These are phyloP conservation scores for Galaxias olidus DNA, from an alignment of 2,797 vertebrate genomes.

Conservation along the genomic window DNA sequence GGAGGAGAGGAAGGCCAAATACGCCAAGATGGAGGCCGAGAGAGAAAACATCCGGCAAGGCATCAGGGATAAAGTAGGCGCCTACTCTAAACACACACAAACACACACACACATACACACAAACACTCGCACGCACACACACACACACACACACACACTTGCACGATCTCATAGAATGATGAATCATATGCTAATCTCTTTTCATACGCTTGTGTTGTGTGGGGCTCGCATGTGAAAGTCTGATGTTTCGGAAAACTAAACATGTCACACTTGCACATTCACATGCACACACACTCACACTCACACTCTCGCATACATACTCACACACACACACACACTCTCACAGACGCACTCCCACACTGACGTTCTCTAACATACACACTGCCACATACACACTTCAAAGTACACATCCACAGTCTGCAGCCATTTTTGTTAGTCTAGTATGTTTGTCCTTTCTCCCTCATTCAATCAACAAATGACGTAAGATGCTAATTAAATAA, in stretches of 20 bases:
- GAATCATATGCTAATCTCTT: too few relatives aligned
- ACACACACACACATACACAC: constrained; percentile 6
- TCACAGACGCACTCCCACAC: constrained; percentile 2
- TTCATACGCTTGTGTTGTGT: not conserved
- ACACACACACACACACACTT: constrained; percentile 2
- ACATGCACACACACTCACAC: not conserved
- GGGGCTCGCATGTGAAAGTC: too few relatives aligned
- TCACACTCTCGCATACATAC: constrained; percentile 6
- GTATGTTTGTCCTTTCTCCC: too few relatives aligned
- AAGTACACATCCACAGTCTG: too few relatives aligned
- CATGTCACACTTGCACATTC: not conserved
- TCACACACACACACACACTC: constrained; percentile 1
- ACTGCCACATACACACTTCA: too few relatives aligned
- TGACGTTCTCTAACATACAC: too few relatives aligned
- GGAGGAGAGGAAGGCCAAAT: constrained; percentile 97
- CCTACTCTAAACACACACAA: too few relatives aligned
- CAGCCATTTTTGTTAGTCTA: too few relatives aligned
- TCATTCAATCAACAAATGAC: too few relatives aligned
- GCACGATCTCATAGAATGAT: not conserved
- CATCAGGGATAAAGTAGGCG: constrained; percentile 94
- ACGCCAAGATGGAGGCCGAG: constrained; percentile 95
- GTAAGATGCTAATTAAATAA: too few relatives aligned
- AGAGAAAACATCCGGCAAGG: constrained; percentile 94
- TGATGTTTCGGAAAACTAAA: not conserved
- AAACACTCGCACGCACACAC: not conserved